phyloP scores from a whole-genome alignment of 2,113 vertebrate species.

The Eublepharis macularius region DNA sequence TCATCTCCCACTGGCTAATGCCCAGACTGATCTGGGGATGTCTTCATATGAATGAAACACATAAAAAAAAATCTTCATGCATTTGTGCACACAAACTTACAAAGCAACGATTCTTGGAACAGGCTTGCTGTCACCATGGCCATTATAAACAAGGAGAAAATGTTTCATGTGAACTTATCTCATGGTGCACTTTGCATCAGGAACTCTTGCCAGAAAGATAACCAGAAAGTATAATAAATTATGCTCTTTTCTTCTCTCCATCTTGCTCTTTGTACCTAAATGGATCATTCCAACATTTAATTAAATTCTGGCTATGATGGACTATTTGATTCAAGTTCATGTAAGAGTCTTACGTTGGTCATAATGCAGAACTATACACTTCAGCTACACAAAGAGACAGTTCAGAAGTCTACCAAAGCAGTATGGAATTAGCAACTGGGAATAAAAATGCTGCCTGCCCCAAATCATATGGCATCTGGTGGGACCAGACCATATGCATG shows the following conservation, averaged over 20 bases:
- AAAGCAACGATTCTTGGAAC: neutral
- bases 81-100: neutral
- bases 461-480: too few relatives aligned
- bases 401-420: too few relatives aligned
- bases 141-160: neutral
- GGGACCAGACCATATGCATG: too few relatives aligned
- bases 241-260: neutral
- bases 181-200: conserved; percentile 12
- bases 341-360: neutral
- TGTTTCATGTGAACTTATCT: neutral
- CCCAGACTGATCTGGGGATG: neutral
- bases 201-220: neutral
- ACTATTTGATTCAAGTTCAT: neutral
- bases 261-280: accelerated
- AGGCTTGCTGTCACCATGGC: neutral
- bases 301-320: neutral
- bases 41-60: neutral
- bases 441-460: too few relatives aligned
- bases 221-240: neutral
- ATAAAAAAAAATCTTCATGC: neutral
- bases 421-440: too few relatives aligned
- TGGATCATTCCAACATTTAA: neutral
- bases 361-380: too few relatives aligned
- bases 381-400: too few relatives aligned
- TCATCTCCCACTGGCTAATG: neutral